Conservation (phyloP, 2,888 invertebrate genomes). For the Lampropteryx suffumata region DNA sequence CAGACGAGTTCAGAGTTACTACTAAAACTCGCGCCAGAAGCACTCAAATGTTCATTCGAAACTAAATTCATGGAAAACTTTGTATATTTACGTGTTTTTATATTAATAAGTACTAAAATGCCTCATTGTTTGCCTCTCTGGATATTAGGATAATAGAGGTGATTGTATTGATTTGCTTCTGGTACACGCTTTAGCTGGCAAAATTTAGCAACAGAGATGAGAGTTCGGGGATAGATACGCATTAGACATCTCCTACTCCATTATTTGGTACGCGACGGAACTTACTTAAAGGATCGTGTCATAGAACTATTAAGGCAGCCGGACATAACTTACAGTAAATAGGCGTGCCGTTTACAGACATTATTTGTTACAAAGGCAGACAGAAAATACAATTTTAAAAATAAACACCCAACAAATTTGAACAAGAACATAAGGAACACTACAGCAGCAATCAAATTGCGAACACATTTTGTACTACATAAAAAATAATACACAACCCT, state of each 20-base stretch:
- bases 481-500: conserved; percentile 83
- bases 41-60: background rate
- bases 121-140: too few relatives aligned
- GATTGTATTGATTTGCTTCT: background rate
- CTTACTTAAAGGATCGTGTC: conserved; percentile 59
- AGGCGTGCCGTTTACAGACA: conserved; percentile 63
- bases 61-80: too few relatives aligned
- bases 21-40: background rate
- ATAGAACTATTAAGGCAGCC: conserved; percentile 74
- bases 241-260: conserved; percentile 54
- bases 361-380: conserved; percentile 52
- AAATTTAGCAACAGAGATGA: background rate
- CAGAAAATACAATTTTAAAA: conserved; percentile 71
- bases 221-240: conserved; percentile 14
- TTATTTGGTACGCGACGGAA: conserved; percentile 76
- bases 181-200: background rate
- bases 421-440: conserved; percentile 79
- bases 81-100: too few relatives aligned
- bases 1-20: background rate
- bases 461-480: conserved; percentile 83
- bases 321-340: conserved; percentile 60
- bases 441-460: conserved; percentile 82
- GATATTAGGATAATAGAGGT: too few relatives aligned
- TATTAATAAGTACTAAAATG: too few relatives aligned
- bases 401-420: conserved; percentile 76